Evolutionary conservation across 2,113 vertebrate species (phyloP).

Genomic region (Brachionichthys hirsutus): DNA sequence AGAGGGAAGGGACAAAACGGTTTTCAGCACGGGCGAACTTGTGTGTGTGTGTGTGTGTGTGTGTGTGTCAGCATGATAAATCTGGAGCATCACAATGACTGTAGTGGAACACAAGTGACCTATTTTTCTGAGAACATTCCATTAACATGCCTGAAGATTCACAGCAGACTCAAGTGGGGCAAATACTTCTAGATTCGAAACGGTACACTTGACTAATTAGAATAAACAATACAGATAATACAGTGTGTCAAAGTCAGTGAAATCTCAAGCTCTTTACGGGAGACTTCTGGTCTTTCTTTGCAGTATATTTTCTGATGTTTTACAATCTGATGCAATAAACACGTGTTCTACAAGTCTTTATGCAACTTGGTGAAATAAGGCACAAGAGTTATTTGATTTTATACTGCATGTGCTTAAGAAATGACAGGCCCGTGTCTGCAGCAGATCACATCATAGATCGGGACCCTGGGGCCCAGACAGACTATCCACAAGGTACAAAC

Average conservation of each 20-base stretch:
- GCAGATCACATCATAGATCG: constrained; percentile 3
- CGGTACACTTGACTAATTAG: background rate
- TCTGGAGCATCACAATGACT: constrained; percentile 19
- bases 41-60: background rate
- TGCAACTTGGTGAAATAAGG: too few species aligned
- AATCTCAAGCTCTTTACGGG: background rate
- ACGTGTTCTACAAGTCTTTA: too few species aligned
- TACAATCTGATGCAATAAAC: too few species aligned
- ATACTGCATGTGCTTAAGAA: constrained; percentile 4
- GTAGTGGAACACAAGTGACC: constrained; percentile 26
- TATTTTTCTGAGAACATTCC: constrained; percentile 2
- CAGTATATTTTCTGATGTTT: too few species aligned
- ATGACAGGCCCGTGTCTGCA: constrained; percentile 14
- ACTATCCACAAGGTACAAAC: constrained; percentile 34
- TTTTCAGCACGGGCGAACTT: constrained; percentile 23
- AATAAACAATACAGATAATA: background rate
- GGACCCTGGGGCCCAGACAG: constrained; percentile 8
- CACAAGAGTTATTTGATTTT: constrained; percentile 1
- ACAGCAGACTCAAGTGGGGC: background rate
- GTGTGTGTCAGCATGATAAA: constrained; percentile 15
- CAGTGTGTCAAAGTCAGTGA: background rate
- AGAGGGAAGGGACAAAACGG: constrained; percentile 30
- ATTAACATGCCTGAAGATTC: constrained; percentile 6
- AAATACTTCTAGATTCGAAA: background rate
- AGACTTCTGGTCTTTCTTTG: too few species aligned